phyloP scores from a whole-genome alignment of 2,888 invertebrate species.

The Ceramica pisi region DNA sequence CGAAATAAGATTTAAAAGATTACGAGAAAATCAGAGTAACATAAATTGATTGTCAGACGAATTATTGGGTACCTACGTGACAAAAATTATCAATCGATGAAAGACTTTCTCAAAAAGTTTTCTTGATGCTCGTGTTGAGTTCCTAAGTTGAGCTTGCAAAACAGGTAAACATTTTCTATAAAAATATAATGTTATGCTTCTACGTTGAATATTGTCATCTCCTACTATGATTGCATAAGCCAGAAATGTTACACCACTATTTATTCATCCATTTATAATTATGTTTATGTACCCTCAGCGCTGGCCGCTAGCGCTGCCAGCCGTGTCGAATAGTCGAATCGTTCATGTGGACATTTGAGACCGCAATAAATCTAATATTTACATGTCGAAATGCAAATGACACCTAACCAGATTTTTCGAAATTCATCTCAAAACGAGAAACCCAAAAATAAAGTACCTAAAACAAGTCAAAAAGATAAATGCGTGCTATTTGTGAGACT shows the following conservation, averaged over 20 bases:
- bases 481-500: too few species aligned
- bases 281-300: neutral
- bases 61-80: constrained; percentile 4
- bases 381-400: neutral
- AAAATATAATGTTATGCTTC: neutral
- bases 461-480: neutral
- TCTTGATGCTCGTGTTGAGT: neutral
- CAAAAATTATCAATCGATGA: neutral
- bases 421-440: neutral
- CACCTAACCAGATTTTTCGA: neutral
- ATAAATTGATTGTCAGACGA: neutral
- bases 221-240: neutral
- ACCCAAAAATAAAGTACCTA: neutral
- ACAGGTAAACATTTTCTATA: neutral
- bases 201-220: neutral
- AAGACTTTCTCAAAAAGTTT: neutral
- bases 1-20: neutral
- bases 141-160: neutral
- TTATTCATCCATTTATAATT: neutral
- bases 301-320: neutral
- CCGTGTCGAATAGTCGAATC: constrained; percentile 7
- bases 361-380: constrained; percentile 6
- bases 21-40: neutral
- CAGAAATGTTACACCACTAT: neutral
- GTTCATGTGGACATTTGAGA: neutral